A percentile compares a stretch with the other conserved stretches of the same genome.
Evolutionary conservation across 2,888 invertebrate genomes (phyloP).

Genomic region (Heterodera filipjevi): DNA sequence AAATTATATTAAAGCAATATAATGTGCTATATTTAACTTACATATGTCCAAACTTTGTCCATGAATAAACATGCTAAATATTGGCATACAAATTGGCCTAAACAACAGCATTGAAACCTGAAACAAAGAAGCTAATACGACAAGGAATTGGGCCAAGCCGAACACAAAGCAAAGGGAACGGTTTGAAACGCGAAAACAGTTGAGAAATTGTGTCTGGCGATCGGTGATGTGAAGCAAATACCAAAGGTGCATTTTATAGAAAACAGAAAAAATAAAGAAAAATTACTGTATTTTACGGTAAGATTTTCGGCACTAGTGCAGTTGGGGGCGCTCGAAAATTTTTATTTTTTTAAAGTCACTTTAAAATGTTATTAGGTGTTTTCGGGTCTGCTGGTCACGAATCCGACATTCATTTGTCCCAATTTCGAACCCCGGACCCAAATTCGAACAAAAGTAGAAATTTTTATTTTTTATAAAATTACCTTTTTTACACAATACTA

Average conservation of each 20-base stretch:
- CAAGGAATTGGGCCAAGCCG: slow-evolving; percentile 51
- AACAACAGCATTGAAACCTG: slow-evolving; percentile 49
- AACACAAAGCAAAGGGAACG: slow-evolving; percentile 45
- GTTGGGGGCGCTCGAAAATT: too few relatives aligned
- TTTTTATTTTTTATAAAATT: too few relatives aligned
- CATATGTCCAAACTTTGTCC: slow-evolving; percentile 51
- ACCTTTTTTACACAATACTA: too few relatives aligned
- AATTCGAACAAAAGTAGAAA: too few relatives aligned
- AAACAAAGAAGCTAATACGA: slow-evolving; percentile 52
- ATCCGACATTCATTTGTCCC: too few relatives aligned
- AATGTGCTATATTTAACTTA: not conserved
- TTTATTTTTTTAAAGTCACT: too few relatives aligned
- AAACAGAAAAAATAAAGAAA: not conserved
- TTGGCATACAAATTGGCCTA: not conserved
- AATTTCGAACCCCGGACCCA: too few relatives aligned
- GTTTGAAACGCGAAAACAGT: slow-evolving; percentile 48
- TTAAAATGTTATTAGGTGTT: too few relatives aligned
- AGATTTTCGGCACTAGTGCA: too few relatives aligned
- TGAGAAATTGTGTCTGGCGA: slow-evolving; percentile 52
- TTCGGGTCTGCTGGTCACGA: too few relatives aligned
- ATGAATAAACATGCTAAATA: slow-evolving; percentile 59
- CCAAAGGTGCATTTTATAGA: slow-evolving; percentile 50
- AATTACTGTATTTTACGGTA: too few relatives aligned
- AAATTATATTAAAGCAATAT: not conserved
- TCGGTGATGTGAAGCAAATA: slow-evolving; percentile 55